phyloP scores from a whole-genome alignment of 2,113 vertebrate genomes.

The Cyprinodon variegatus region DNA sequence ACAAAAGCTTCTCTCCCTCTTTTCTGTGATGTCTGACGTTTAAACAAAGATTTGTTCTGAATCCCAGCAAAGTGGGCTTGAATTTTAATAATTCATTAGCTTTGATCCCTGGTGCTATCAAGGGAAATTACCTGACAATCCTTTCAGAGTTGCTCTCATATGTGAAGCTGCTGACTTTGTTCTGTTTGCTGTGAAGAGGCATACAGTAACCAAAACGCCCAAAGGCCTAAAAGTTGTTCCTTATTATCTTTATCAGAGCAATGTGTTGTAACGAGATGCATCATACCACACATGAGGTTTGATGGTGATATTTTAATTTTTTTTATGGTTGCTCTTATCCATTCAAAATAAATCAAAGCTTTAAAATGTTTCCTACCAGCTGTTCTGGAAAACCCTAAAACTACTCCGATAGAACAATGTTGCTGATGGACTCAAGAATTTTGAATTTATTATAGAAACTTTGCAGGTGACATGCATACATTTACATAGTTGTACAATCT shows the following conservation, averaged over 20 bases:
- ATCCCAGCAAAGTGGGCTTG: constrained; percentile 32
- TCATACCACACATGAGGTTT: constrained; percentile 16
- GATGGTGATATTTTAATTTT: constrained; percentile 34
- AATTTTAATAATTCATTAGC: constrained; percentile 53
- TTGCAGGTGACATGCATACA: neutral
- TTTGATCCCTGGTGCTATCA: constrained; percentile 48
- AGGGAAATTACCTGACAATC: constrained; percentile 45
- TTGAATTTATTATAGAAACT: constrained; percentile 9
- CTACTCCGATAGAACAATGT: constrained; percentile 15
- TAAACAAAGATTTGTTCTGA: constrained; percentile 56
- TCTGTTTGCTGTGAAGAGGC: neutral
- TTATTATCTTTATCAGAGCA: constrained; percentile 28
- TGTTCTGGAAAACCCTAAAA: constrained; percentile 25
- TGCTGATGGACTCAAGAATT: constrained; percentile 11
- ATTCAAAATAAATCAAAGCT: constrained; percentile 36
- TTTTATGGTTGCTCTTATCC: constrained; percentile 6
- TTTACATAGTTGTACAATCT: neutral
- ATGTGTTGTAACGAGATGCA: constrained; percentile 8
- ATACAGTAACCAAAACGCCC: neutral
- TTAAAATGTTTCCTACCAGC: constrained; percentile 39
- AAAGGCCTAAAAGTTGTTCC: constrained; percentile 28
- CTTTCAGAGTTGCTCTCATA: constrained; percentile 47
- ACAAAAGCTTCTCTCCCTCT: constrained; percentile 1
- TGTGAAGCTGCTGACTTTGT: constrained; percentile 27
- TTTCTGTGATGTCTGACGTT: constrained; percentile 50